These are phyloP conservation scores for Clarias fuscus DNA, from an alignment of 2,797 vertebrate genomes.

Conservation along the genomic window DNA sequence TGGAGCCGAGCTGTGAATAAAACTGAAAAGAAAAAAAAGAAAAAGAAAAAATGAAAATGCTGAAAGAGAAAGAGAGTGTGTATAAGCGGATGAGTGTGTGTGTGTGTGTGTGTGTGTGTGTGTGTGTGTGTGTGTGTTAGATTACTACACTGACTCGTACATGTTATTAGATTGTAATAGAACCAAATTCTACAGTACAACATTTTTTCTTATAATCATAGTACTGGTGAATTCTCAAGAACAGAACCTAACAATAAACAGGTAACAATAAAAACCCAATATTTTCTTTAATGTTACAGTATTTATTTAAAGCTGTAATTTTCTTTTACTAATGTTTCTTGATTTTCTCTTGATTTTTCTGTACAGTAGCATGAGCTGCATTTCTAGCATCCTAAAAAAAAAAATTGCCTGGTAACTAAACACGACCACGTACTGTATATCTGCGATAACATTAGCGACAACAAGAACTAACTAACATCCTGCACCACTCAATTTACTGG, in stretches of 20 bases:
- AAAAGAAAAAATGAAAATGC: background rate
- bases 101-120: too few relatives aligned
- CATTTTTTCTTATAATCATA: background rate
- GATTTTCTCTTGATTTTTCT: background rate
- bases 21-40: background rate
- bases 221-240: background rate
- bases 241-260: background rate
- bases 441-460: background rate
- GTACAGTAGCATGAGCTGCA: too few relatives aligned
- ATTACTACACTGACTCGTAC: background rate
- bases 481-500: background rate
- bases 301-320: background rate
- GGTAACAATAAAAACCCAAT: background rate
- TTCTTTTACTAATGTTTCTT: background rate
- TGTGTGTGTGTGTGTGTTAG: background rate
- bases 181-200: background rate
- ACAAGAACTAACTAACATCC: background rate
- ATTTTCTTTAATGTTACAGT: too few relatives aligned
- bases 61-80: background rate
- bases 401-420: background rate
- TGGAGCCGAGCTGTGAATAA: slow-evolving; percentile 50
- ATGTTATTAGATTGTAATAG: background rate
- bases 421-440: background rate
- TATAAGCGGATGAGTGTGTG: background rate
- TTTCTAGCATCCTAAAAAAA: background rate